Evolutionary conservation across 1,140 invertebrate genomes (phyloP).

Genomic region (Andrena cerasifolii): DNA sequence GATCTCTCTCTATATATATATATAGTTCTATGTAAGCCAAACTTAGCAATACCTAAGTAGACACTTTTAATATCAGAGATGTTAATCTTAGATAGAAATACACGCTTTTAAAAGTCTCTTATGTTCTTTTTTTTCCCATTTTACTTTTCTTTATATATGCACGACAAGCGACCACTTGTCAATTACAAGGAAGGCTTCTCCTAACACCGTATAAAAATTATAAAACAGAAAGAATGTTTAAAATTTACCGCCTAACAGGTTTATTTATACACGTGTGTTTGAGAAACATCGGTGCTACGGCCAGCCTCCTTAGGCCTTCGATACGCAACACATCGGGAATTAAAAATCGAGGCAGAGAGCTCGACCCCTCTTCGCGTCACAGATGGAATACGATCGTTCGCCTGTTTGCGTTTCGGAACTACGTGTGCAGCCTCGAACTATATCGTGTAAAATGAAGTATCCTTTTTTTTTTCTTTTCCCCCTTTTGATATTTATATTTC

Average conservation of each 20-base stretch:
- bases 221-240: constrained; percentile 71
- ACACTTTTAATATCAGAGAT: constrained; percentile 55
- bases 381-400: constrained; percentile 38
- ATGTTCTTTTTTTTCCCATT: constrained; percentile 43
- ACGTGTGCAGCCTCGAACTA: constrained; percentile 40
- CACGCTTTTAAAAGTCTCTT: constrained; percentile 61
- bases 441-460: constrained; percentile 50
- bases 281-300: constrained; percentile 62
- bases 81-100: constrained; percentile 66
- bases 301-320: constrained; percentile 70
- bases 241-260: constrained; percentile 68
- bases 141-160: too few species aligned
- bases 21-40: constrained; percentile 65
- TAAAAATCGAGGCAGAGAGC: constrained; percentile 47
- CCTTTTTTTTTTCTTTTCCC: too few species aligned
- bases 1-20: constrained; percentile 30
- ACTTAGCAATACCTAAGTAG: constrained; percentile 62
- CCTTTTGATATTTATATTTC: constrained; percentile 33
- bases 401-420: constrained; percentile 28
- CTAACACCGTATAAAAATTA: constrained; percentile 73
- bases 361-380: constrained; percentile 30
- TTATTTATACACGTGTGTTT: constrained; percentile 64
- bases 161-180: constrained; percentile 43
- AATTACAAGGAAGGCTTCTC: constrained; percentile 60
- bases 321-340: constrained; percentile 64